These are phyloP conservation scores for Tyria jacobaeae DNA, from an alignment of 2,888 invertebrate species.

Conservation along the genomic window DNA sequence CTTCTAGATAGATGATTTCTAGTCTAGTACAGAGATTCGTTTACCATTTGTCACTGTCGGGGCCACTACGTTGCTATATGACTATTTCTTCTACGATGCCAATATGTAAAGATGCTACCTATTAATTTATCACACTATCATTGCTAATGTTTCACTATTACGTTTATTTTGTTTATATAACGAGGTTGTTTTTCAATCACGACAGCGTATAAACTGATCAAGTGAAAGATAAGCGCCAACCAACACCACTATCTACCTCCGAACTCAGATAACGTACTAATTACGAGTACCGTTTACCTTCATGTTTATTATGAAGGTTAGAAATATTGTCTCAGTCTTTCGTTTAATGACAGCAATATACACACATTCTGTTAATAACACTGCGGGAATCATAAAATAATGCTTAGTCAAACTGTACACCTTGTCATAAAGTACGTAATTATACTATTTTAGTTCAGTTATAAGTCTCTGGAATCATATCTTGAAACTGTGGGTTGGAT, in stretches of 20 bases:
- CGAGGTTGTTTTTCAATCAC: constrained; percentile 4
- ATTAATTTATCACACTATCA: neutral
- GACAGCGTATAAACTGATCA: neutral
- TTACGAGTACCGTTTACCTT: neutral
- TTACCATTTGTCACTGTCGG: neutral
- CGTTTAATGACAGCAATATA: neutral
- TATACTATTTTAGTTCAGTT: too few species aligned
- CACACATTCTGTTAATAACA: neutral
- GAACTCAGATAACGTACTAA: neutral
- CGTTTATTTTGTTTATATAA: neutral
- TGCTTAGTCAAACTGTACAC: neutral
- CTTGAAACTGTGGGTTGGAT: too few species aligned
- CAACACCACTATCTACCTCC: neutral
- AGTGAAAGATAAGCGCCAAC: neutral
- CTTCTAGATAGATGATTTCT: neutral
- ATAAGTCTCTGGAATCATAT: too few species aligned
- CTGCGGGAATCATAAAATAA: too few species aligned
- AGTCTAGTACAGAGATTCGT: neutral
- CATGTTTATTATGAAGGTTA: neutral
- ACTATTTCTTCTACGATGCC: too few species aligned
- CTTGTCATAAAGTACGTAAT: neutral
- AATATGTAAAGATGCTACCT: neutral
- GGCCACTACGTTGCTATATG: too few species aligned
- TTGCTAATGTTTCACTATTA: neutral
- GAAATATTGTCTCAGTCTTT: neutral